Percentiles rank a stretch among this genome's conserved stretches.
Conservation (phyloP, 2,888 invertebrate genomes). For the Agrilus mali region DNA sequence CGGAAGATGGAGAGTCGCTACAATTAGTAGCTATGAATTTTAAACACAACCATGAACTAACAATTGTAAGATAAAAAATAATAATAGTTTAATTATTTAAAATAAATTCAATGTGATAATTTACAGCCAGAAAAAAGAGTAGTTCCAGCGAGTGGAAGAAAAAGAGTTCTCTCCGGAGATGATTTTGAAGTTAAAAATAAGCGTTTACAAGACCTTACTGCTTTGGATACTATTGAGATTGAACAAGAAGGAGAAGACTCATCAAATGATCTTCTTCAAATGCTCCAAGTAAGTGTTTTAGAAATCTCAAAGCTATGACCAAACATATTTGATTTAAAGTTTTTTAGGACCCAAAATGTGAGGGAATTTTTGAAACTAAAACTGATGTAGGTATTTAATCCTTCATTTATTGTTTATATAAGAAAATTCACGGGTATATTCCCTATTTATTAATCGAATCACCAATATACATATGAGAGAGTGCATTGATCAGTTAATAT, state of each 20-base stretch:
- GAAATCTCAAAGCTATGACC: too few species aligned
- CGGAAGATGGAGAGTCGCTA: conserved; percentile 8
- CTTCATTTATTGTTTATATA: too few species aligned
- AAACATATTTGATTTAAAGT: too few species aligned
- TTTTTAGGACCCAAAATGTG: too few species aligned
- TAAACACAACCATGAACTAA: conserved; percentile 11
- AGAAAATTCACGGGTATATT: too few species aligned
- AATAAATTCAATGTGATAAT: neutral
- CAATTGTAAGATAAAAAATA: conserved; percentile 4
- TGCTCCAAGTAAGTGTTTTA: neutral
- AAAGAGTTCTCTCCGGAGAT: neutral
- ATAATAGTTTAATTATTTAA: too few species aligned
- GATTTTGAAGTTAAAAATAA: neutral
- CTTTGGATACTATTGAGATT: conserved; percentile 3
- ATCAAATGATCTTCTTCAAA: neutral
- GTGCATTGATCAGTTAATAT: too few species aligned
- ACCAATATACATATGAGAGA: too few species aligned
- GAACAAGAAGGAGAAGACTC: neutral
- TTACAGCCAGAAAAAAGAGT: neutral
- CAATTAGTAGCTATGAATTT: conserved; percentile 12
- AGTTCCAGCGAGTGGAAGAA: neutral
- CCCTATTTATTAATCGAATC: too few species aligned
- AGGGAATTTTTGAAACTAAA: too few species aligned
- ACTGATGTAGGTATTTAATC: too few species aligned
- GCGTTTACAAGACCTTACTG: neutral